Evolutionary conservation across 2,888 invertebrate genomes (phyloP).

Genomic region (Troides oblongomaculatus): DNA sequence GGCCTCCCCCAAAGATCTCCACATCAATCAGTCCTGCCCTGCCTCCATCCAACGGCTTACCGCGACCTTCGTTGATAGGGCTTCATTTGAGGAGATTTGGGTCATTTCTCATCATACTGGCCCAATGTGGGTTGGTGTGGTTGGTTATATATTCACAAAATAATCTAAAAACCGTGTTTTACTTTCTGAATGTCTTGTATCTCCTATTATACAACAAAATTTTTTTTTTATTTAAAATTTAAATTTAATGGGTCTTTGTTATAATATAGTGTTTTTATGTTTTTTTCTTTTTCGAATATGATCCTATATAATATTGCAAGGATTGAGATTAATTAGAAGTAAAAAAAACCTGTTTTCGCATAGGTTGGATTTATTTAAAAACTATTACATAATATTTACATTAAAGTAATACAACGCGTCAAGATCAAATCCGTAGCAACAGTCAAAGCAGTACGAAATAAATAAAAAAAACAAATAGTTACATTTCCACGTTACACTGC

Average conservation of each 20-base stretch:
- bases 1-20: too few relatives aligned
- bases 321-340: conserved; percentile 24
- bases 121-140: too few relatives aligned
- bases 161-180: background rate
- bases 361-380: conserved; percentile 71
- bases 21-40: too few relatives aligned
- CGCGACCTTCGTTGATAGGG: too few relatives aligned
- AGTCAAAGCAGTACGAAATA: conserved; percentile 73
- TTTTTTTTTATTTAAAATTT: too few relatives aligned
- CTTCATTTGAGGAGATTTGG: too few relatives aligned
- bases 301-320: too few relatives aligned
- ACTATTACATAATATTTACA: conserved; percentile 72
- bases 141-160: background rate
- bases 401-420: conserved; percentile 74
- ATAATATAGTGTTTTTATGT: too few relatives aligned
- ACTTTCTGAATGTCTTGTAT: background rate
- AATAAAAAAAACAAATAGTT: conserved; percentile 50
- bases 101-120: too few relatives aligned
- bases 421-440: conserved; percentile 77
- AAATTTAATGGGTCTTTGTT: too few relatives aligned
- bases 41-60: too few relatives aligned
- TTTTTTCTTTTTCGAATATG: background rate
- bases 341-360: conserved; percentile 47
- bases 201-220: too few relatives aligned
- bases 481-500: conserved; percentile 40